Percentiles rank a stretch among this genome's conserved stretches.
Evolutionary conservation across 2,797 vertebrate genomes (phyloP).

Genomic region (Hyperoplus lanceolatus): DNA sequence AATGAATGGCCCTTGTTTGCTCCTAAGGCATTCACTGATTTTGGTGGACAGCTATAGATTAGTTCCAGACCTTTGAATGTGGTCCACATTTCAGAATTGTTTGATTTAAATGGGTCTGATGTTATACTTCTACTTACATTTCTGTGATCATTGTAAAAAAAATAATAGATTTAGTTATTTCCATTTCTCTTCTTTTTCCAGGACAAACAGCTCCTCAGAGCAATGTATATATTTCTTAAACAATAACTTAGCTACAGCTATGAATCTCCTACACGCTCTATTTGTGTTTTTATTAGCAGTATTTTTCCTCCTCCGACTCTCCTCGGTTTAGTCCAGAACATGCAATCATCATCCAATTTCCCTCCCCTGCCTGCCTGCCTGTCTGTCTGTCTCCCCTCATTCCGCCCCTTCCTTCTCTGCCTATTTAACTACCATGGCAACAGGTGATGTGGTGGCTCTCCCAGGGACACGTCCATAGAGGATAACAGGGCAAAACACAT

Average conservation of each 20-base stretch:
- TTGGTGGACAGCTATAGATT: neutral
- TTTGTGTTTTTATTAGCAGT: constrained; percentile 32
- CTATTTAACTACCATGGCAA: constrained; percentile 86
- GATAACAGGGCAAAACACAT: constrained; percentile 58
- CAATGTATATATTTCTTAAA: neutral
- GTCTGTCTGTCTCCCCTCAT: constrained; percentile 64
- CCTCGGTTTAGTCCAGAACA: constrained; percentile 62
- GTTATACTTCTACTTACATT: neutral
- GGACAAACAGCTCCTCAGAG: constrained; percentile 12
- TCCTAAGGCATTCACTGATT: neutral
- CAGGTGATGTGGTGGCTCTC: constrained; percentile 82
- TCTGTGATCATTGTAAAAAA: neutral
- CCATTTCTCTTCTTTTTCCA: neutral
- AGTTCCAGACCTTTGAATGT: neutral
- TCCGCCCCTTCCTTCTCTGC: constrained; percentile 70
- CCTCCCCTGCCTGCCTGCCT: constrained; percentile 41
- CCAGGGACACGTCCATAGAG: constrained; percentile 69
- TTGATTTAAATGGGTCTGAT: neutral
- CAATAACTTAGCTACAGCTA: neutral
- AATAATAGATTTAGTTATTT: constrained; percentile 15
- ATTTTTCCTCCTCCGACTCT: constrained; percentile 21
- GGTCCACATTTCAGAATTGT: neutral
- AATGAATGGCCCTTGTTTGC: neutral
- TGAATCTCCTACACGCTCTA: constrained; percentile 11
- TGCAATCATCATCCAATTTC: constrained; percentile 71